Evolutionary conservation across 2,888 invertebrate genomes (phyloP).

Genomic region (Chymomyza procnemis): DNA sequence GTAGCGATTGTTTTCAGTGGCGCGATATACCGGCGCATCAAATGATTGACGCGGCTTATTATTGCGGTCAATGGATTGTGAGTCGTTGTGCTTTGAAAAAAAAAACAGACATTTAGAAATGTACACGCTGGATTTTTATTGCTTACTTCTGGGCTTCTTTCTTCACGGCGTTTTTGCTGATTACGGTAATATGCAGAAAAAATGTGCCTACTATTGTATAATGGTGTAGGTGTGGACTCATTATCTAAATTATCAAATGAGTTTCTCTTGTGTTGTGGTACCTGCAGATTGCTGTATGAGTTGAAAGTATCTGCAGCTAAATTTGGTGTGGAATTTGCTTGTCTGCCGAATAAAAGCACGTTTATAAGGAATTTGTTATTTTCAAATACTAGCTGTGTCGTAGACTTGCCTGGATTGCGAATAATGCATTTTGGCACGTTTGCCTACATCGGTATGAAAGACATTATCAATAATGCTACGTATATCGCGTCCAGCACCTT

Average conservation of each 20-base stretch:
- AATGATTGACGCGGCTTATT: not conserved
- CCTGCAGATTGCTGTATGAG: conserved; percentile 7
- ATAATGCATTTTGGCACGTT: conserved; percentile 80
- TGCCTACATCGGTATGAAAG: conserved; percentile 85
- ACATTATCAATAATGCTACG: conserved; percentile 90
- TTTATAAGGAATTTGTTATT: not conserved
- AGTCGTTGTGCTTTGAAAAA: conserved; percentile 22
- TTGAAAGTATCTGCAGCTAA: conserved; percentile 4
- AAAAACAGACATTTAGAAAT: not conserved
- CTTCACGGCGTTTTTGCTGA: conserved; percentile 11
- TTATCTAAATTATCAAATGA: conserved; percentile 34
- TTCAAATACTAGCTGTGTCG: not conserved
- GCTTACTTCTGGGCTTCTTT: conserved; percentile 20
- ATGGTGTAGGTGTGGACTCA: conserved; percentile 35
- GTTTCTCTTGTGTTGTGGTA: not conserved
- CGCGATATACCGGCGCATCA: not conserved
- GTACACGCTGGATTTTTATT: not conserved
- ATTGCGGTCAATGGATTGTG: conserved; percentile 44
- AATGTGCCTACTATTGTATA: conserved; percentile 54
- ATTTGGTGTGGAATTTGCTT: conserved; percentile 33
- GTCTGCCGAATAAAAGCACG: conserved; percentile 22
- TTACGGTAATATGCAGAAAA: conserved; percentile 8
- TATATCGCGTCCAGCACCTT: conserved; percentile 89
- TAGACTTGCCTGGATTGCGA: conserved; percentile 22
- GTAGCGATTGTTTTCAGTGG: not conserved